Evolutionary conservation across 2,113 vertebrate genomes (phyloP), one percentile per base, ranked within the genome.

Genomic region (Himantopus leucocephalus): DNA sequence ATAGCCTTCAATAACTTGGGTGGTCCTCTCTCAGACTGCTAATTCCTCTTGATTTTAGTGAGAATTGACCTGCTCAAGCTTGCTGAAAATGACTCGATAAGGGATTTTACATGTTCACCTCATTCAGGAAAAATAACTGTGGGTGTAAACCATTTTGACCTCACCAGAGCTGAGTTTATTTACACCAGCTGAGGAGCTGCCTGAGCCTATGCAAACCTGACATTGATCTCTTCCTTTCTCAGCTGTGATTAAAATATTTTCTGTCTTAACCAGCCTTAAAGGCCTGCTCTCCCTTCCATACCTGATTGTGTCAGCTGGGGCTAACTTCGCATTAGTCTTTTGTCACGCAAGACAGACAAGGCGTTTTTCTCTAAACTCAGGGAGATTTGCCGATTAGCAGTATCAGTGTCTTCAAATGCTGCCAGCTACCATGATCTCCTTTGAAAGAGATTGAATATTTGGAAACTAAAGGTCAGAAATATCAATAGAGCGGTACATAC

Each of bases 401-500:
- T 55, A 91, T 63, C 59, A 71, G 27, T 86, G 48, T 85, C 79
- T 85, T 76, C 78, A 91, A 85, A 85, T 43, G 63, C 48, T 87
- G 62, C 15, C 74, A 80, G 68, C 73, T 87, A 75, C 32, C 39
- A 79, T 0, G 6, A 55, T 64, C 58, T 88, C 34, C 11, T 58
- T 76, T 91, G 77, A 85, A 83, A 95, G 43, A 73, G 58, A 76
- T 24, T 27, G 80, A 89, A 47, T 73, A 76, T 94, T 95, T 94
- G 71, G 50, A 92, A 90, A 83, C 53, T 20, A 83, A 89, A 81
- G 67, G 62, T 80, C 87, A 95, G 67, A 92, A 95, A 85, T 88
- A 82, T 74, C 89, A 91, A 94, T 74, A 94, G 48, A 75, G 29
- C 22, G 72, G 27, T 66, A 53, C 22, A 41, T 34, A 70, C 1